Base-by-base conservation (phyloP, 2,113 vertebrate species). In the Cyprinodon tularosa region DNA sequence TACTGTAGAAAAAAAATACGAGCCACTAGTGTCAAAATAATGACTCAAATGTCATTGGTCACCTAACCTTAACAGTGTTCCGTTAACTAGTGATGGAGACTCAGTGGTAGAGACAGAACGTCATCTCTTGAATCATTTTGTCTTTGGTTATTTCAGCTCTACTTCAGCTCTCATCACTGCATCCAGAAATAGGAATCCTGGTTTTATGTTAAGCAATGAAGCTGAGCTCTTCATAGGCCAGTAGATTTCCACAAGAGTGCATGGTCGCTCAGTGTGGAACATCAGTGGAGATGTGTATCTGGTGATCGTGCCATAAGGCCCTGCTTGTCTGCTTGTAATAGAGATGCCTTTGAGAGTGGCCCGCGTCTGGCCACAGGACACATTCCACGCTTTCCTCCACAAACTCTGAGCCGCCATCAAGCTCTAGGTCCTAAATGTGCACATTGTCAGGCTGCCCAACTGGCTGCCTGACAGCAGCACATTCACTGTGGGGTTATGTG, bases 311-410 rank as follows among this genome's bases (percentile, higher is more conserved):
- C 90, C 86, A 95, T 91, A 95, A 92, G 91, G 92, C 81, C 80
- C 67, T 4, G 71, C 76, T 93, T 95, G 93, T 94, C 83, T 85
- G 48, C 72, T 42, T 14, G 82, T 78, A 88, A 94, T 91, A 94
- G 93, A 93, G 93, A 90, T 81, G 84, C 85, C 90, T 94, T 94
- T 95, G 88, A 93, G 90, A 86, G 63, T 15, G 37, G 74, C 84
- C 79, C n/a, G 71, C 81, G 59, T 87, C 79, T 76, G 88, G 85
- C 89, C 68, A 85, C 76, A 20, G 85, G 88, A 88, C 72, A 83
- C 91, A 92, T 93, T 92, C 91, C 91, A 87, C 64, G 69, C 84
- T 86, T 83, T 90, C 88, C 90, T 88, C 90, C 78, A 82, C 88
- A 93, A 89, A 91, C 89, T 88, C 88, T 62, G 74, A 48, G 44